Conservation (phyloP, 23 tunicate species). For the Trididemnum nubilum region DNA sequence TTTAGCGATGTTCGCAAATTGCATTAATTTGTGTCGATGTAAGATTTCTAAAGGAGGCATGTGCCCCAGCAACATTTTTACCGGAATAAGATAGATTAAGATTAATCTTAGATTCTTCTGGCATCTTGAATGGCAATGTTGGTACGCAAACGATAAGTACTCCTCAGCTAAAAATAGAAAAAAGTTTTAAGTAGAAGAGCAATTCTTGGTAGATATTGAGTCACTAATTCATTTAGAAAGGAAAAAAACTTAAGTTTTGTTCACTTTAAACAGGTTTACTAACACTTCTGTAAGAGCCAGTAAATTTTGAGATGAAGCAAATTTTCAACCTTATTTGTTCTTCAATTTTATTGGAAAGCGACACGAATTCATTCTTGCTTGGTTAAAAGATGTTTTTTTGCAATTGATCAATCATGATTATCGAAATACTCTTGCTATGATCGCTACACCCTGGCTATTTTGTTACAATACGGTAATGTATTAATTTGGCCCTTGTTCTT, state of each 20-base stretch:
- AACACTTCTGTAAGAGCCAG: too few relatives aligned
- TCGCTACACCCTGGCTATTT: too few relatives aligned
- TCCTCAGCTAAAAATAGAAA: conserved; percentile 69
- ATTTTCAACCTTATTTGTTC: too few relatives aligned
- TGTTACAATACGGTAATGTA: too few relatives aligned
- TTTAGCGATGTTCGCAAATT: conserved; percentile 61
- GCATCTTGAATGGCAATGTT: conserved; percentile 76
- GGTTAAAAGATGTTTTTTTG: neutral
- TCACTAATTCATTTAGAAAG: neutral
- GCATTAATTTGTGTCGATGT: conserved; percentile 46
- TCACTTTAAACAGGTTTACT: neutral
- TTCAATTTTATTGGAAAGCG: too few relatives aligned
- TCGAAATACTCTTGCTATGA: too few relatives aligned
- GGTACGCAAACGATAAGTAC: conserved; percentile 73
- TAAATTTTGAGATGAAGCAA: too few relatives aligned
- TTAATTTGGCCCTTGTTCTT: too few relatives aligned
- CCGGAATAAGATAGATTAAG: conserved; percentile 80
- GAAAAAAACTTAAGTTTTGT: neutral
- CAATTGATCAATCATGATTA: too few relatives aligned
- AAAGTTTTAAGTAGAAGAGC: neutral
- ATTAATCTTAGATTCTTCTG: conserved; percentile 59
- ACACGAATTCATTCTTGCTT: too few relatives aligned
- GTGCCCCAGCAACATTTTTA: conserved; percentile 90
- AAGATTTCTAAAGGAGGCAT: conserved; percentile 66
- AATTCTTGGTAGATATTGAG: neutral